A percentile compares a stretch with the other conserved stretches of the same genome.
These are phyloP conservation scores for Hypomecis punctinalis DNA, from an alignment of 2,888 invertebrate species.

Conservation along the genomic window DNA sequence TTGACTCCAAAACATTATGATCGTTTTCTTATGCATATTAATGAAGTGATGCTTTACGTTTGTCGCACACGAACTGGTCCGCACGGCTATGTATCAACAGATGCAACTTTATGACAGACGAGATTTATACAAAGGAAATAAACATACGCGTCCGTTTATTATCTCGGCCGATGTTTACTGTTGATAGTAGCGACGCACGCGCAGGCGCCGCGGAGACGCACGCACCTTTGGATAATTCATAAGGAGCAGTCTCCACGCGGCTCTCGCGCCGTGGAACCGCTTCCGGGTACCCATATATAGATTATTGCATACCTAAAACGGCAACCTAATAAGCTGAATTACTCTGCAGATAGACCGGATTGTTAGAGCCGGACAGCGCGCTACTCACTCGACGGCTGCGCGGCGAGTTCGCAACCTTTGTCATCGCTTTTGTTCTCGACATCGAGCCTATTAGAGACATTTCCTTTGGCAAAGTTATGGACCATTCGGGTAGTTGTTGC, in stretches of 20 bases:
- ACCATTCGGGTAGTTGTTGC: constrained; percentile 38
- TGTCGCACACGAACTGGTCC: constrained; percentile 33
- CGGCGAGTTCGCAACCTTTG: constrained; percentile 48
- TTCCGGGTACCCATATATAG: constrained; percentile 63
- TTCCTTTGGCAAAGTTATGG: constrained; percentile 44
- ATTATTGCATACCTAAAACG: constrained; percentile 58
- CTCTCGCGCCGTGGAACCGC: constrained; percentile 50
- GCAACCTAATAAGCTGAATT: constrained; percentile 54
- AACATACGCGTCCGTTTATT: constrained; percentile 63
- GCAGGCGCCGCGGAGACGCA: constrained; percentile 71
- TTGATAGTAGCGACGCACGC: constrained; percentile 61
- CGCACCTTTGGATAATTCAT: constrained; percentile 80
- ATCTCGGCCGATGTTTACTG: constrained; percentile 68
- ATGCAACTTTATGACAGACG: constrained; percentile 60
- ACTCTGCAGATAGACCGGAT: constrained; percentile 44
- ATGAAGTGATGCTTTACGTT: constrained; percentile 15
- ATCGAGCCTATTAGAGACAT: constrained; percentile 39
- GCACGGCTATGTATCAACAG: constrained; percentile 44
- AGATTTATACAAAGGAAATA: constrained; percentile 61
- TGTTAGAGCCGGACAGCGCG: constrained; percentile 6
- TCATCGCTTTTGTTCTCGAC: constrained; percentile 48
- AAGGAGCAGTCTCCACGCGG: constrained; percentile 57
- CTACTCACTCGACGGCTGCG: constrained; percentile 27
- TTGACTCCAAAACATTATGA: constrained; percentile 30
- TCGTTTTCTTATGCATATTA: constrained; percentile 35